Percentiles rank a stretch among this genome's conserved stretches.
Conservation (phyloP, 1,140 invertebrate species). For the Papilio aristodemus region DNA sequence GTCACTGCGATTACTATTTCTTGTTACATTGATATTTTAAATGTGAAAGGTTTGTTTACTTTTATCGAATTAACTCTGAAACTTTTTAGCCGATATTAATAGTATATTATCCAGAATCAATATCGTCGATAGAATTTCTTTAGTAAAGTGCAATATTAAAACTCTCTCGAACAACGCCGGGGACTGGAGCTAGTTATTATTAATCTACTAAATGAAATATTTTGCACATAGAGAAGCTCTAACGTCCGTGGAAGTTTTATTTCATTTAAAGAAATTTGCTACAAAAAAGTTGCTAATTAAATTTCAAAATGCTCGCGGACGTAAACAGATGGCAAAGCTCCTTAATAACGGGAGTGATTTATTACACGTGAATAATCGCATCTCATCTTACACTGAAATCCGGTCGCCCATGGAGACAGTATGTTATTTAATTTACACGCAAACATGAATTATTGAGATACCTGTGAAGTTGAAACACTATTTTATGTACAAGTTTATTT, state of each 20-base stretch:
- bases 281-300: constrained; percentile 66
- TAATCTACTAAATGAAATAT: background rate
- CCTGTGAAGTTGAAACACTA: constrained; percentile 27
- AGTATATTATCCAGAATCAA: too few relatives aligned
- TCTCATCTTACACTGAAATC: constrained; percentile 65
- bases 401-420: constrained; percentile 46
- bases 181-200: background rate
- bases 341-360: constrained; percentile 58
- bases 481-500: background rate
- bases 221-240: background rate
- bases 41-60: too few relatives aligned
- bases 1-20: too few relatives aligned
- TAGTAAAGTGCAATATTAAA: too few relatives aligned
- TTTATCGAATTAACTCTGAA: too few relatives aligned
- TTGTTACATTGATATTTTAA: too few relatives aligned
- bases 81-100: too few relatives aligned
- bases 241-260: constrained; percentile 1
- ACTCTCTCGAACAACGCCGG: too few relatives aligned
- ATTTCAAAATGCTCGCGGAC: constrained; percentile 56
- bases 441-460: constrained; percentile 47
- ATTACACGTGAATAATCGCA: constrained; percentile 68
- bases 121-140: too few relatives aligned
- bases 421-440: constrained; percentile 43
- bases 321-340: constrained; percentile 59
- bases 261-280: constrained; percentile 41